phyloP scores from a whole-genome alignment of 2,797 vertebrate species.

The Clangula hyemalis region DNA sequence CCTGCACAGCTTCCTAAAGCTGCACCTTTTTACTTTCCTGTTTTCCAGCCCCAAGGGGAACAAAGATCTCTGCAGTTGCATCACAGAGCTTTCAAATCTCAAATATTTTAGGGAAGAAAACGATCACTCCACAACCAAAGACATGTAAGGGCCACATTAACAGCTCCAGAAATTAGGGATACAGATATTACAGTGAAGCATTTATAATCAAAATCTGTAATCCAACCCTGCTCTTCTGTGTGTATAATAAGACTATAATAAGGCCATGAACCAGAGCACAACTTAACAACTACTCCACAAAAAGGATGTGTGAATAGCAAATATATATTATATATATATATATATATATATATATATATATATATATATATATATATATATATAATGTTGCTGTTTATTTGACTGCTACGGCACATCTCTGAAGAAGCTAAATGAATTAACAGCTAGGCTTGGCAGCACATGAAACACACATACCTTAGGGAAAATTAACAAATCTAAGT shows the following conservation, averaged over 20 bases:
- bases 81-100: background rate
- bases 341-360: background rate
- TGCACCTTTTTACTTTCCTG: background rate
- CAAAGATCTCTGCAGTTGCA: background rate
- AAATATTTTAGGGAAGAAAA: background rate
- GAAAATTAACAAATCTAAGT: conserved; percentile 16
- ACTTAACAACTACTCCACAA: background rate
- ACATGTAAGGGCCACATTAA: background rate
- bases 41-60: background rate
- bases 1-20: background rate
- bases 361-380: background rate
- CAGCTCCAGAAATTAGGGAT: background rate
- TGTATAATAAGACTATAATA: background rate
- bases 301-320: background rate
- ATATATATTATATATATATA: background rate
- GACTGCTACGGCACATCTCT: background rate
- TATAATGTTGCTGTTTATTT: background rate
- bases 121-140: background rate
- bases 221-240: background rate
- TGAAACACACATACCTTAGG: conserved; percentile 7
- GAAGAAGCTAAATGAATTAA: conserved; percentile 1
- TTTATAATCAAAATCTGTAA: background rate
- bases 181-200: background rate
- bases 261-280: background rate
- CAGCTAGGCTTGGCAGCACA: background rate